A percentile compares a stretch with the other conserved stretches of the same genome.
Conservation (phyloP, 2,888 invertebrate species). For the Adela reaumurella region DNA sequence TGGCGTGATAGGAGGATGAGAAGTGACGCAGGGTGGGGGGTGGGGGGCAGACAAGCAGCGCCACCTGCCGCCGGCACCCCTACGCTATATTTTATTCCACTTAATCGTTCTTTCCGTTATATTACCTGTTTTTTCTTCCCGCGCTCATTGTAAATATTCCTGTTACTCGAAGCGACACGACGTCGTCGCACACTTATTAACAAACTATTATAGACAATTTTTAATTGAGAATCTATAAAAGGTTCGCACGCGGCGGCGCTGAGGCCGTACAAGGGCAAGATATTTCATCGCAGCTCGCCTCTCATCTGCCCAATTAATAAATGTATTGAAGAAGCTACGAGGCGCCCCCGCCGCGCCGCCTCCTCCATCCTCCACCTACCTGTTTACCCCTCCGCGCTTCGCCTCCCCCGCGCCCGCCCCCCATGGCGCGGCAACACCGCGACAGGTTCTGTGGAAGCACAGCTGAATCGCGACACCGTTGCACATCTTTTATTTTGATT, state of each 20-base stretch:
- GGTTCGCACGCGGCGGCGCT: constrained; percentile 41
- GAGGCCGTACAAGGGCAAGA: constrained; percentile 42
- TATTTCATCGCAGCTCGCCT: constrained; percentile 48
- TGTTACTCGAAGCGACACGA: constrained; percentile 41
- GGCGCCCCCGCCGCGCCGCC: constrained; percentile 32
- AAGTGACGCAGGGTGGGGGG: background rate
- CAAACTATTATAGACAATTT: constrained; percentile 46
- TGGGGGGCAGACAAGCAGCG: constrained; percentile 9
- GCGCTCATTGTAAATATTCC: constrained; percentile 52
- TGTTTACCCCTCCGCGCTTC: no score
- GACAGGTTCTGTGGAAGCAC: background rate
- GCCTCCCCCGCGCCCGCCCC: no score
- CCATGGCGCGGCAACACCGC: no score
- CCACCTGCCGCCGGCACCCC: constrained; percentile 55
- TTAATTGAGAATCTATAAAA: constrained; percentile 58
- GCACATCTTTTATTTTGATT: background rate
- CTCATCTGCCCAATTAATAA: constrained; percentile 58
- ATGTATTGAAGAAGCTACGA: constrained; percentile 49
- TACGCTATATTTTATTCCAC: constrained; percentile 54
- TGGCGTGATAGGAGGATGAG: no score
- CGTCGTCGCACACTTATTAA: constrained; percentile 38
- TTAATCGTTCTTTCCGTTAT: constrained; percentile 56
- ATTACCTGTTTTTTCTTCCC: constrained; percentile 47
- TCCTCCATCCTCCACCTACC: constrained; percentile 11
- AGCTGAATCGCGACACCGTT: background rate